These are phyloP conservation scores for Pinna nobilis DNA, from an alignment of 1,140 invertebrate genomes.

Conservation along the genomic window DNA sequence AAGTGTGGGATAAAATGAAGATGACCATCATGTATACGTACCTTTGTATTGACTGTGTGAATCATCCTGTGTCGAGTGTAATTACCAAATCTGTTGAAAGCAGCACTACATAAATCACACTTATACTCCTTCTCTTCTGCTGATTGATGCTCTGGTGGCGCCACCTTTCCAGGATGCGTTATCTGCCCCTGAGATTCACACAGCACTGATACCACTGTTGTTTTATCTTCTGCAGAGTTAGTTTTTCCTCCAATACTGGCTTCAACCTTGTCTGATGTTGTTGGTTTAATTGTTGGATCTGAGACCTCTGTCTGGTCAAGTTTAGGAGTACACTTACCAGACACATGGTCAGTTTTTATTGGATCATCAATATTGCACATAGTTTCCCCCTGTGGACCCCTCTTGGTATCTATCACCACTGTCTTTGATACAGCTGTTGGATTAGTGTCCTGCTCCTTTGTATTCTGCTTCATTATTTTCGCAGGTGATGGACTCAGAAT, in stretches of 20 bases:
- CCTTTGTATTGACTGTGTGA: slow-evolving; percentile 40
- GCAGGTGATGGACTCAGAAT: neutral
- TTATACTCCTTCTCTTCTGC: slow-evolving; percentile 2
- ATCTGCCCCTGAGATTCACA: neutral
- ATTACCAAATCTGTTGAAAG: slow-evolving; percentile 38
- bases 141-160: neutral
- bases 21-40: neutral
- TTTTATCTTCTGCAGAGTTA: neutral
- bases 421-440: neutral
- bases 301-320: too few species aligned
- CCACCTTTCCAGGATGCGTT: neutral
- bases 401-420: neutral
- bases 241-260: neutral
- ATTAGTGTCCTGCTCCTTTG: neutral
- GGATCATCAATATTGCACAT: neutral
- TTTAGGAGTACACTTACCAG: too few species aligned
- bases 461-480: neutral
- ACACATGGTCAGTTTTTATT: too few species aligned
- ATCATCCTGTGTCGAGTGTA: slow-evolving; percentile 42
- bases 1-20: too few species aligned
- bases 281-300: neutral
- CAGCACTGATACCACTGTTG: neutral
- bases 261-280: neutral
- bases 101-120: slow-evolving; percentile 42
- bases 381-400: neutral